These are phyloP conservation scores for Hemibagrus guttatus DNA, from an alignment of 2,797 vertebrate genomes.

Conservation along the genomic window DNA sequence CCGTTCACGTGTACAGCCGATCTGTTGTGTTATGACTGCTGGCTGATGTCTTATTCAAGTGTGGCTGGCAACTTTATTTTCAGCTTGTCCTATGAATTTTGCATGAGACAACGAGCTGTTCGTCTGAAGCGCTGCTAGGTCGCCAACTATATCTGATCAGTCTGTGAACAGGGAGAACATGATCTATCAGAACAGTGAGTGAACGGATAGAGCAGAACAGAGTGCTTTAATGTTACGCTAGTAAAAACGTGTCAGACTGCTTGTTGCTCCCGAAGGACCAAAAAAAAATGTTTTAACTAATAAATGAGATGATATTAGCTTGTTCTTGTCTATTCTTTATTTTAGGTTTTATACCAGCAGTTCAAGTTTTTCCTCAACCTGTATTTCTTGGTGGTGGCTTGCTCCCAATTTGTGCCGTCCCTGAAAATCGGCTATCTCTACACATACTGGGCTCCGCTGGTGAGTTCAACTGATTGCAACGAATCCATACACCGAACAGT, in stretches of 20 bases:
- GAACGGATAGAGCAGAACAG: not conserved
- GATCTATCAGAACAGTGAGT: not conserved
- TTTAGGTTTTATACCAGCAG: conserved; percentile 97
- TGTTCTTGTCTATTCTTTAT: conserved; percentile 50
- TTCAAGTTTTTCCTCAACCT: conserved; percentile 99
- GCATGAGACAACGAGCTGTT: conserved; percentile 44
- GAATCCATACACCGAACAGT: not conserved
- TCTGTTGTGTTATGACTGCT: conserved; percentile 55
- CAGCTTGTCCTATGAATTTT: conserved; percentile 57
- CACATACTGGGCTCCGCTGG: conserved; percentile 98
- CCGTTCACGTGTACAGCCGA: conserved; percentile 48
- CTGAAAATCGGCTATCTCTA: conserved; percentile 97
- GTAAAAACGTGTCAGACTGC: not conserved
- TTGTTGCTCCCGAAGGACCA: no score
- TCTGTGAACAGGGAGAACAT: not conserved
- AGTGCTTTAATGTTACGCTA: not conserved
- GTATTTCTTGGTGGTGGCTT: conserved; percentile 96
- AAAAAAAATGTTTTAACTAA: not conserved
- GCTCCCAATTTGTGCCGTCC: conserved; percentile 94
- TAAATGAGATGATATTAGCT: not conserved
- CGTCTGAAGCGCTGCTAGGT: conserved; percentile 27
- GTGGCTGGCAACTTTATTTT: conserved; percentile 50
- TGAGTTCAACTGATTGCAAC: conserved; percentile 67
- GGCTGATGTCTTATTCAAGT: conserved; percentile 55
- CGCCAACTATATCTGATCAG: conserved; percentile 31